Conservation (phyloP, 2,888 invertebrate species). For the Pycnomerus fuliginosus region DNA sequence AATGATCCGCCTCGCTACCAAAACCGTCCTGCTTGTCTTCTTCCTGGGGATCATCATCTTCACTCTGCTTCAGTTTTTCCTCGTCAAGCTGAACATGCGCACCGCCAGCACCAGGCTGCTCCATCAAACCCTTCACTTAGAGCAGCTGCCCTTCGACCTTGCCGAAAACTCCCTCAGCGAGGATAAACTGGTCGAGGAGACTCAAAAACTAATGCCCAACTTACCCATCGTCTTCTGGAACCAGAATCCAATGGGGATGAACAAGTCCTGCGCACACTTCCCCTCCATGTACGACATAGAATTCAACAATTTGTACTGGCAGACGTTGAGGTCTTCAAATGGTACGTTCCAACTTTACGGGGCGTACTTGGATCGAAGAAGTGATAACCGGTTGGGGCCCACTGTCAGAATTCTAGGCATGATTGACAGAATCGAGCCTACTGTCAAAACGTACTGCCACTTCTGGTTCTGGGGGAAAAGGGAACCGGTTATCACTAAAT, state of each 20-base stretch:
- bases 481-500: constrained; percentile 78
- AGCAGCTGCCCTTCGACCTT: constrained; percentile 62
- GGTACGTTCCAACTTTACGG: constrained; percentile 91
- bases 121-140: constrained; percentile 54
- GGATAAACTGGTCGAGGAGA: constrained; percentile 73
- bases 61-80: constrained; percentile 52
- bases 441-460: constrained; percentile 79
- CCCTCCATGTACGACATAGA: constrained; percentile 88
- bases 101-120: constrained; percentile 56
- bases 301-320: constrained; percentile 94
- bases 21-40: constrained; percentile 52
- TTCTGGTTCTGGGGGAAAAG: constrained; percentile 86
- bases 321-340: constrained; percentile 75
- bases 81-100: constrained; percentile 47
- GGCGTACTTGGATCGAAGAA: constrained; percentile 83
- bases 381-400: constrained; percentile 75
- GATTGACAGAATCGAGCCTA: constrained; percentile 87
- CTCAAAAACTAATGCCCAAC: constrained; percentile 78
- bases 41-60: constrained; percentile 53
- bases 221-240: constrained; percentile 85
- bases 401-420: constrained; percentile 79
- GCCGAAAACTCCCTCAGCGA: constrained; percentile 65
- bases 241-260: constrained; percentile 67
- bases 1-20: constrained; percentile 55
- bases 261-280: constrained; percentile 78